Conservation (phyloP, 2,888 invertebrate species). For the Steromphala cineraria region DNA sequence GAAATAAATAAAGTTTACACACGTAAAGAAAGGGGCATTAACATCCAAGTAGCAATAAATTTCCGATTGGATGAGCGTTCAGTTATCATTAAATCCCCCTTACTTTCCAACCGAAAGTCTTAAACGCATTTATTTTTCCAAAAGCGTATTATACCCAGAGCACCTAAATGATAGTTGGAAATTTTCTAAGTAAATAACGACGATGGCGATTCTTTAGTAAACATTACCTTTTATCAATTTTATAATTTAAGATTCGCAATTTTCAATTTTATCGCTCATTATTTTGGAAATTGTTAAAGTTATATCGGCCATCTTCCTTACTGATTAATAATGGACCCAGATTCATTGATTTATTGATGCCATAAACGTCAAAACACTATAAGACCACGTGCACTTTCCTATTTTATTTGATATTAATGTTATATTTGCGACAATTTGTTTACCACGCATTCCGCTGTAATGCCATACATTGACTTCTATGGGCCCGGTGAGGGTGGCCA, state of each 20-base stretch:
- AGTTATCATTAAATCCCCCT: background rate
- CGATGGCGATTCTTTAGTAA: background rate
- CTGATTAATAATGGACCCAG: background rate
- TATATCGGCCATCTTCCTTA: background rate
- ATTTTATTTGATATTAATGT: constrained; percentile 8
- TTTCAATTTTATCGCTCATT: constrained; percentile 8
- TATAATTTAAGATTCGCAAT: constrained; percentile 1
- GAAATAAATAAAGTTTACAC: background rate
- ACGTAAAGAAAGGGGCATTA: background rate
- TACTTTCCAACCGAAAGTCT: background rate
- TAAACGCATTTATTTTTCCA: background rate
- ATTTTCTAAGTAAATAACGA: background rate
- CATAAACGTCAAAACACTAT: background rate
- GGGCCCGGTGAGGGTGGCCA: background rate
- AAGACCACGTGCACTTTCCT: constrained; percentile 6
- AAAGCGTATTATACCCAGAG: background rate
- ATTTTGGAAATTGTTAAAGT: background rate
- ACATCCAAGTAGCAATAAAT: background rate
- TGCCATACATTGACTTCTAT: background rate
- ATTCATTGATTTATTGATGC: background rate
- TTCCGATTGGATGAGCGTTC: background rate
- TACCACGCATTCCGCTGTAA: background rate
- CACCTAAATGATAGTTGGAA: background rate
- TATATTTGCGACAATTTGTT: constrained; percentile 10
- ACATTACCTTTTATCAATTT: constrained; percentile 6